Base-by-base conservation (phyloP, 92 coral and sea anemone genomes). In the Phenganax subtilis region DNA sequence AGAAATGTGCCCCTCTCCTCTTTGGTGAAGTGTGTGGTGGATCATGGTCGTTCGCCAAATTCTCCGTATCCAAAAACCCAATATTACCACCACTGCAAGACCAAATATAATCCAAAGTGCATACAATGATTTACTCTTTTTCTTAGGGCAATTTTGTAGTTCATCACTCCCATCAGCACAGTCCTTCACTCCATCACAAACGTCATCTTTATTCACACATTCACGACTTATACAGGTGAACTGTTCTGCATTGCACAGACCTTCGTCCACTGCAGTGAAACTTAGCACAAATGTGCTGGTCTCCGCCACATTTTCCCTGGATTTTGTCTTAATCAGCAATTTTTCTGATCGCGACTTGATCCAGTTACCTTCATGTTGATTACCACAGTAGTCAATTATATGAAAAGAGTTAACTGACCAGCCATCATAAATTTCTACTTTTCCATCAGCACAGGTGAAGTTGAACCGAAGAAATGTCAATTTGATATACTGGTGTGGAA, bases 31-130 rank as follows among this genome's bases (percentile, higher is more conserved):
- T 51, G 92, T 77, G 27, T 89, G 89, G 10, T 87, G 83, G 17
- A 88, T 80, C 76, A 37, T 37, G 47, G 86, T 85, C 75, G 86
- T 96, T 25, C 86, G 87, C 99, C 99, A 96, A 9, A 91, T 93
- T 55, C 89, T 81, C 97, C 97, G 92, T 59, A 96, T 80, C 99
- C 99, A 96, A 2, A 92, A 80, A 1, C 92, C 99, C 81, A 96
- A 89, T 9, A 96, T 81, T 9, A 96, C 71, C 88, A 89, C 85
- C 15, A 89, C 96, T 5, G 91, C 85, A 3, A 92, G 90, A 12
- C 90, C 88, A 73, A 92, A 85, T 12, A 96, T 88, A 3, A 93
- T 90, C 99, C 99, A 96, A 67, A 92, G 87, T 70, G 88, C 87
- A 85, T 96, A 96, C 93, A 97, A 89, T 10, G 97, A 68, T 57